phyloP scores from a whole-genome alignment of 2,888 invertebrate genomes.

The Venusia cambrica region DNA sequence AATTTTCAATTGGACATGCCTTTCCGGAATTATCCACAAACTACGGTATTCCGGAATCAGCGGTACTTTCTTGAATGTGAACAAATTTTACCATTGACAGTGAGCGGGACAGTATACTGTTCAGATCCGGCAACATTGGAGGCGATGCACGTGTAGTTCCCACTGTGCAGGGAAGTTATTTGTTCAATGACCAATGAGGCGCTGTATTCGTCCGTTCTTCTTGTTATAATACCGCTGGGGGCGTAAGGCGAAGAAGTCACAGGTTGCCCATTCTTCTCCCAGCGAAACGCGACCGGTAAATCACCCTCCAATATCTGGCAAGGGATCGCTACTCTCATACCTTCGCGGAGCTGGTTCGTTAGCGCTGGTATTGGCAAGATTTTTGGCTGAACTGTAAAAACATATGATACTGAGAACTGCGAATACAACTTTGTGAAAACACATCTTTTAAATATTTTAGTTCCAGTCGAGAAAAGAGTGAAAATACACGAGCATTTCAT shows the following conservation, averaged over 20 bases:
- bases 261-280: constrained; percentile 93
- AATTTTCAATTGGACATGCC: too few relatives aligned
- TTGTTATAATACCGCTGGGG: constrained; percentile 68
- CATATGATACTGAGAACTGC: constrained; percentile 15
- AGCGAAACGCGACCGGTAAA: constrained; percentile 93
- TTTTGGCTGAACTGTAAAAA: constrained; percentile 87
- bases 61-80: too few relatives aligned
- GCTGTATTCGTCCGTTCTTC: constrained; percentile 90
- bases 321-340: constrained; percentile 93
- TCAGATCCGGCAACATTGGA: constrained; percentile 92
- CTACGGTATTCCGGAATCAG: too few relatives aligned
- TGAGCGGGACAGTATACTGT: constrained; percentile 88
- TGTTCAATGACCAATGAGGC: constrained; percentile 92
- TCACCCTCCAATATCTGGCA: constrained; percentile 96
- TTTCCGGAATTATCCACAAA: too few relatives aligned
- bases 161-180: constrained; percentile 91
- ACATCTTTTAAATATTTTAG: constrained; percentile 13
- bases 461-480: constrained; percentile 10
- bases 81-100: constrained; percentile 85
- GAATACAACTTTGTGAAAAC: constrained; percentile 13
- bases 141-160: constrained; percentile 96
- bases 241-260: constrained; percentile 84
- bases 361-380: constrained; percentile 91
- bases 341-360: constrained; percentile 90
- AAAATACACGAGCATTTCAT: constrained; percentile 14